These are phyloP conservation scores for Melanotaenia trifasciata DNA, from an alignment of 2,797 vertebrate species.

Conservation along the genomic window DNA sequence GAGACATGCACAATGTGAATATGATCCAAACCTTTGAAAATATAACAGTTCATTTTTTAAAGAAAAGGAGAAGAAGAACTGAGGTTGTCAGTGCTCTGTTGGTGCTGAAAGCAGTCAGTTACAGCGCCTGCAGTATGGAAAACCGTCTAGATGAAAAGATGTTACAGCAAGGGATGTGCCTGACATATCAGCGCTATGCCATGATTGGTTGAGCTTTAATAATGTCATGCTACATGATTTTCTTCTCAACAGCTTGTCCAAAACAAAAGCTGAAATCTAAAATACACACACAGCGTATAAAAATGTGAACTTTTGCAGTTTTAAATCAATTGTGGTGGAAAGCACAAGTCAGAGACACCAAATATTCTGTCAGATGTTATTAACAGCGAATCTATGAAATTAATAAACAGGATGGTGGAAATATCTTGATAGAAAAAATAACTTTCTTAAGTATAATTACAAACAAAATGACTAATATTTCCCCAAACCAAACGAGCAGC, in stretches of 20 bases:
- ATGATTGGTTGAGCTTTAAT: neutral
- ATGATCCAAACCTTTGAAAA: conserved; percentile 50
- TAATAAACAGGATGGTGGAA: neutral
- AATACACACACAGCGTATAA: neutral
- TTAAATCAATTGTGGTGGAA: neutral
- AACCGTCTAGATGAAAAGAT: conserved; percentile 16
- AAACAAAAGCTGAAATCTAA: neutral
- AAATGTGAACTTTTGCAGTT: neutral
- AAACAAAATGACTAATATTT: conserved; percentile 1
- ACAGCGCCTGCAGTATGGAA: conserved; percentile 3
- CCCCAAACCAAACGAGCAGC: conserved; percentile 4
- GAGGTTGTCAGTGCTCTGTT: conserved; percentile 28
- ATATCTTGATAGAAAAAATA: neutral
- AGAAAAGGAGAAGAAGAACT: conserved; percentile 23
- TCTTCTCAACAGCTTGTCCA: neutral
- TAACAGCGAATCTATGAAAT: neutral
- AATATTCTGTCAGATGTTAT: neutral
- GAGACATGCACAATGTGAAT: conserved; percentile 30
- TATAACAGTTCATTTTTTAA: conserved; percentile 47
- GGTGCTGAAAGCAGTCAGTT: conserved; percentile 27
- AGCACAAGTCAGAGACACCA: neutral
- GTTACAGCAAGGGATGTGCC: neutral
- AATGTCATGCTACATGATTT: neutral
- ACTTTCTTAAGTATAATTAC: neutral
- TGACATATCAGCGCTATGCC: neutral